Evolutionary conservation across 1,140 invertebrate genomes (phyloP).

Genomic region (Cydia splendana): DNA sequence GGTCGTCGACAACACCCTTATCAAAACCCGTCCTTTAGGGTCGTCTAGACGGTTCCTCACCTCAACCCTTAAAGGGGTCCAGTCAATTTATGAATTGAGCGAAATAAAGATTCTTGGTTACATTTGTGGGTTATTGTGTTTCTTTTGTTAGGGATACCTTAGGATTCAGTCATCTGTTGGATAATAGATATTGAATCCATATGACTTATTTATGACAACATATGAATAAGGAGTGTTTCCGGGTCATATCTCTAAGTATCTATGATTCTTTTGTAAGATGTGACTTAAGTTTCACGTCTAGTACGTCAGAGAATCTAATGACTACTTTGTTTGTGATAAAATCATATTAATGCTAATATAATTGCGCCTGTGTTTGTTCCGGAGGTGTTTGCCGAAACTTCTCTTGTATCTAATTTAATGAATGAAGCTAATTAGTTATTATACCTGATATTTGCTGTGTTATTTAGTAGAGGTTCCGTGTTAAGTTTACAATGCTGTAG

Average conservation of each 20-base stretch:
- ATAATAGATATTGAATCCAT: neutral
- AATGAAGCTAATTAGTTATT: constrained; percentile 25
- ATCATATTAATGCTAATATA: neutral
- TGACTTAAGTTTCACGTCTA: neutral
- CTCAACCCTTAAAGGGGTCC: constrained; percentile 69
- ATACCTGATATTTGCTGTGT: constrained; percentile 4
- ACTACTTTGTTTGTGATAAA: neutral
- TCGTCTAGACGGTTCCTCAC: constrained; percentile 76
- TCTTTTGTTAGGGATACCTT: constrained; percentile 7
- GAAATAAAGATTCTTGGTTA: constrained; percentile 20
- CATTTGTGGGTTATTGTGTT: constrained; percentile 20
- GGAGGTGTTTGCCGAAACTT: neutral
- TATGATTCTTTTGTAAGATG: neutral
- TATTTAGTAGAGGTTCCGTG: neutral
- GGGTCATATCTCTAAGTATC: neutral
- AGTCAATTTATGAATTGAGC: constrained; percentile 60
- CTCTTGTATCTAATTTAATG: constrained; percentile 6
- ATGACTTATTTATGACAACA: neutral
- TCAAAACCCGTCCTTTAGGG: constrained; percentile 68
- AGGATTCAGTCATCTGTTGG: neutral
- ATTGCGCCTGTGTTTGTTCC: neutral
- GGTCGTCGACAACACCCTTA: constrained; percentile 68
- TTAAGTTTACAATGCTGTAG: neutral
- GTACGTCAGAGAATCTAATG: neutral
- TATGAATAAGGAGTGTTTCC: neutral